Percentiles rank a stretch among this genome's conserved stretches.
Conservation (phyloP, 2,113 vertebrate species). For the Megaceryle torquata region DNA sequence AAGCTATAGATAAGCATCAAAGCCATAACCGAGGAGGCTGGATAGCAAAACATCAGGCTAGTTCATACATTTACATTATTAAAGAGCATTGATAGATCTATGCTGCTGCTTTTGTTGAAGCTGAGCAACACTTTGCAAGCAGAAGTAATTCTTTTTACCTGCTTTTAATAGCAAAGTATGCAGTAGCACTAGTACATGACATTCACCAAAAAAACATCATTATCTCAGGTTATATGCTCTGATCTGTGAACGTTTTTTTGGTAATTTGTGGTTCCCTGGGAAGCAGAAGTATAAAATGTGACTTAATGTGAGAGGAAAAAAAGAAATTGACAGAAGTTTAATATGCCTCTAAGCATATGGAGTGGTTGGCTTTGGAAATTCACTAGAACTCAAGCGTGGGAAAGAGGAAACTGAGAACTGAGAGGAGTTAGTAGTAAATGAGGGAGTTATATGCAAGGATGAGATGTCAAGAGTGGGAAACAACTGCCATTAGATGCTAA, state of each 20-base stretch:
- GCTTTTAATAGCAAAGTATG: neutral
- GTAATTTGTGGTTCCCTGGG: neutral
- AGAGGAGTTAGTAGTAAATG: neutral
- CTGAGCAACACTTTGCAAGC: neutral
- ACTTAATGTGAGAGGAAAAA: neutral
- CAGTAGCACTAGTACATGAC: neutral
- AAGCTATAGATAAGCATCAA: slow-evolving; percentile 16
- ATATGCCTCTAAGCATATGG: slow-evolving; percentile 31
- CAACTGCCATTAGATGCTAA: neutral
- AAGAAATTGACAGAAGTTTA: neutral
- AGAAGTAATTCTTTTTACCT: slow-evolving; percentile 1
- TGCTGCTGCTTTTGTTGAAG: neutral
- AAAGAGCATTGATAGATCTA: neutral
- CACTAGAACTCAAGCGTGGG: neutral
- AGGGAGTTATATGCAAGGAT: neutral
- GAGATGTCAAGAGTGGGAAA: neutral
- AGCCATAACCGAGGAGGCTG: neutral
- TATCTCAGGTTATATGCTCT: neutral
- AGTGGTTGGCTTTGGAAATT: slow-evolving; percentile 5
- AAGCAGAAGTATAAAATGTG: slow-evolving; percentile 12
- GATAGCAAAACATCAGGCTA: neutral
- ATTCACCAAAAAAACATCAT: neutral
- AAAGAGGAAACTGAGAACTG: neutral
- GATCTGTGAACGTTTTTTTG: neutral
- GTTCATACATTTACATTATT: slow-evolving; percentile 23